phyloP scores from a whole-genome alignment of 2,888 invertebrate genomes.

The Oconnorella tubifera region DNA sequence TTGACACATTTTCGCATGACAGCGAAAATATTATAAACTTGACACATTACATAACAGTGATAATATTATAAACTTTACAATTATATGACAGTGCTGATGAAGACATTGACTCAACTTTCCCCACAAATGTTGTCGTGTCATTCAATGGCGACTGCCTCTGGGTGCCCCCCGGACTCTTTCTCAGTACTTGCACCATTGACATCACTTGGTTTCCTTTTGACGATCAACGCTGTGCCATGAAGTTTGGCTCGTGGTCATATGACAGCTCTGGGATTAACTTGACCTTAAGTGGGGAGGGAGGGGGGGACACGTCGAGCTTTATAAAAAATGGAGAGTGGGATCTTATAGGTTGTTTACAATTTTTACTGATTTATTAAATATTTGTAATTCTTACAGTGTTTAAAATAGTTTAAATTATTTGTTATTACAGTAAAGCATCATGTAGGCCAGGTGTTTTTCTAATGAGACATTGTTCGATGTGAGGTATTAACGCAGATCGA shows the following conservation, averaged over 20 bases:
- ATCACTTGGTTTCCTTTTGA: conserved; percentile 99
- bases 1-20: too few relatives aligned
- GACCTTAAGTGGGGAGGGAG: conserved; percentile 86
- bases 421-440: too few relatives aligned
- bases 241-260: conserved; percentile 99
- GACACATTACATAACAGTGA: too few relatives aligned
- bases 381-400: too few relatives aligned
- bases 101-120: conserved; percentile 97
- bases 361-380: too few relatives aligned
- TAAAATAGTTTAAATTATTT: too few relatives aligned
- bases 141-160: conserved; percentile 92
- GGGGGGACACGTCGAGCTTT: conserved; percentile 97
- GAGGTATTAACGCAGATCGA: too few relatives aligned
- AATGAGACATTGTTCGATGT: too few relatives aligned
- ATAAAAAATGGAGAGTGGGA: conserved; percentile 99
- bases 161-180: conserved; percentile 95
- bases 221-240: conserved; percentile 96
- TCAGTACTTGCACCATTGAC: conserved; percentile 95
- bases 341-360: conserved; percentile 81
- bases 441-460: too few relatives aligned
- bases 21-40: too few relatives aligned
- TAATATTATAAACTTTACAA: too few relatives aligned
- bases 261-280: conserved; percentile 84
- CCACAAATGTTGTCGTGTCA: conserved; percentile 93
- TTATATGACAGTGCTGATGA: conserved; percentile 88